Evolutionary conservation across 2,797 vertebrate species (phyloP), one percentile per base, ranked within the genome.

Genomic region (Ataeniobius toweri): DNA sequence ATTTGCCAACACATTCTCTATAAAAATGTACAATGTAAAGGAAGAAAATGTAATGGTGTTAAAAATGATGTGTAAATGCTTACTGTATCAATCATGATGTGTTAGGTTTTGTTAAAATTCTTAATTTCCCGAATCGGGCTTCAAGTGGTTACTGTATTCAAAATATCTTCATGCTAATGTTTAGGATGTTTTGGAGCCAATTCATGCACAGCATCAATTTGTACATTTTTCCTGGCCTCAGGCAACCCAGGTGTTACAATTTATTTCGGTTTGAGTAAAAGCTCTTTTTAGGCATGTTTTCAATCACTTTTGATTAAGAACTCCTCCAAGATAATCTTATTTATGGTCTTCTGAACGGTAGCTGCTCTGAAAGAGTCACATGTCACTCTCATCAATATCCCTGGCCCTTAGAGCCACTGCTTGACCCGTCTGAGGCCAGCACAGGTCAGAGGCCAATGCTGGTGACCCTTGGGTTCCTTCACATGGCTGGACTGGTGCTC

Each of bases 361-460:
- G 65, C 73, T 65, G 81, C 87, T 86, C 86, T 74, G 0, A 77
- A 85, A 84, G 81, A 80, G 78, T 81, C 69, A 73, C 28, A 88
- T 76, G 77, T 85, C 89, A 68, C 78, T 69, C 74, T 77, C 80
- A 81, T 93, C 89, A 82, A 88, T 90, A 88, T 41, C 39, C 28
- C 56, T 13, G 71, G 76, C 77, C 78, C 78, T 65, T 55, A 0
- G 70, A 39, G 87, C 41, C 80, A 53, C 79, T 0, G 46, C 48
- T 83, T 79, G 80, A 90, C 84, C 82, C 71, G 3, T 5, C 51
- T 0, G 8, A 36, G 80, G 80, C 83, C 85, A 31, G 0, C 0
- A 9, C 22, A 20, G 86, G 84, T 87, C 88, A 81, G 55, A 83
- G 90, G 86, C 85, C 85, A 82, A 36, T 53, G 61, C 71, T 7